A percentile compares a stretch with the other conserved stretches of the same genome.
These are phyloP conservation scores for Smittia sp. DNA, from an alignment of 2,888 invertebrate species.

Conservation along the genomic window DNA sequence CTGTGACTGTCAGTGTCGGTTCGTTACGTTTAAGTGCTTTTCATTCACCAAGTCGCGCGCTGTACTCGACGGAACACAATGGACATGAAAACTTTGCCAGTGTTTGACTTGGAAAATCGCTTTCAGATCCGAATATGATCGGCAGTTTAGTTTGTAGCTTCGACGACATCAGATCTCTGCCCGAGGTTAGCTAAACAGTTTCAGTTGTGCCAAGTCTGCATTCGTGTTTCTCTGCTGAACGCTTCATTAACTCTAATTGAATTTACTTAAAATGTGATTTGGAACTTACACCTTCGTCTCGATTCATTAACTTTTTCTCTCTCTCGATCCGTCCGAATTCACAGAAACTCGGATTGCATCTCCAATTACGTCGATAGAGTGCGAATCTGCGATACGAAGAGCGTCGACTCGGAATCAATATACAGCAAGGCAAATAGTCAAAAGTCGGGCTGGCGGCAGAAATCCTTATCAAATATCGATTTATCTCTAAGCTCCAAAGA, in stretches of 20 bases:
- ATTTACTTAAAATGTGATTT: neutral
- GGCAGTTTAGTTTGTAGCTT: slow-evolving; percentile 24
- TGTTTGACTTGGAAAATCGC: neutral
- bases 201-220: neutral
- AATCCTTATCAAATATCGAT: slow-evolving; percentile 56
- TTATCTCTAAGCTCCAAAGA: slow-evolving; percentile 52
- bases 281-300: no score
- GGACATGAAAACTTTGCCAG: slow-evolving; percentile 16
- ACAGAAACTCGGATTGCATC: slow-evolving; percentile 49
- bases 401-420: slow-evolving; percentile 44
- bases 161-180: neutral
- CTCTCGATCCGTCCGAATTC: neutral
- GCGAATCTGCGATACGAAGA: slow-evolving; percentile 48
- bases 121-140: neutral
- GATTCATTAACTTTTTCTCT: neutral
- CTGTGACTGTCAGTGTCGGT: neutral
- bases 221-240: neutral
- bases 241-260: slow-evolving; percentile 4
- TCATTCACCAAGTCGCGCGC: neutral
- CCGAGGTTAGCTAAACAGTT: neutral
- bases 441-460: slow-evolving; percentile 54
- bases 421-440: slow-evolving; percentile 47
- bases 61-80: neutral
- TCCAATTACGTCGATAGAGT: slow-evolving; percentile 55
- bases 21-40: slow-evolving; percentile 39